phyloP scores from a whole-genome alignment of 2,797 vertebrate species.

The Sebastes diploproa region DNA sequence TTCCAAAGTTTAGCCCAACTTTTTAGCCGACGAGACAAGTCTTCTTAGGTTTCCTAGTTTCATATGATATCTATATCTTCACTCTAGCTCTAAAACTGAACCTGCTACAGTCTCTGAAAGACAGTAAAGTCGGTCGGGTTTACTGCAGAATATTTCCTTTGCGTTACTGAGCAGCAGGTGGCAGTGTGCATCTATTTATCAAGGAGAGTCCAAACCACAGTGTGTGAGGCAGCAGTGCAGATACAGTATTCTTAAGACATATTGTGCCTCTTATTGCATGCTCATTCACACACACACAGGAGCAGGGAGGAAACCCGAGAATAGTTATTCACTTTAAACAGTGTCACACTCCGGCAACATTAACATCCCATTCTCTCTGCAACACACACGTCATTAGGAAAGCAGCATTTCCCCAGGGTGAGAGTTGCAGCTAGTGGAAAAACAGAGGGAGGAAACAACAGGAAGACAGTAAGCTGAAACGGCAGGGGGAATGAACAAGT shows the following conservation, averaged over 20 bases:
- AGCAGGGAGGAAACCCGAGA: constrained; percentile 7
- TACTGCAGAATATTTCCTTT: background rate
- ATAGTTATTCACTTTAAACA: constrained; percentile 29
- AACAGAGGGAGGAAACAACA: constrained; percentile 33
- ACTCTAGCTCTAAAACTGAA: too few relatives aligned
- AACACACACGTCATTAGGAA: constrained; percentile 44
- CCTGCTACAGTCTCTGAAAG: too few relatives aligned
- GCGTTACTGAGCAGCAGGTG: constrained; percentile 56
- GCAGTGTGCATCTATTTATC: constrained; percentile 42
- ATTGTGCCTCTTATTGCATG: background rate
- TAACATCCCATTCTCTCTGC: constrained; percentile 32
- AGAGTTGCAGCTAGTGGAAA: constrained; percentile 12
- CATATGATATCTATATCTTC: too few relatives aligned
- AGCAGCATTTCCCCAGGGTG: constrained; percentile 47
- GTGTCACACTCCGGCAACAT: constrained; percentile 28
- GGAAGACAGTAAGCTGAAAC: constrained; percentile 36
- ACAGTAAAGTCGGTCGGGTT: too few relatives aligned
- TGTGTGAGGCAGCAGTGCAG: constrained; percentile 7
- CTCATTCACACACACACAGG: constrained; percentile 9
- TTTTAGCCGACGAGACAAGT: too few relatives aligned
- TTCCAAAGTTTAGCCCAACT: too few relatives aligned
- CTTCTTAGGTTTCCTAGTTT: too few relatives aligned
- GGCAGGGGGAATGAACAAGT: constrained; percentile 41
- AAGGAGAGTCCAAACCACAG: background rate
- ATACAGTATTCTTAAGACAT: constrained; percentile 11